Conservation (phyloP, 2,797 vertebrate genomes). For the Carduelis carduelis region DNA sequence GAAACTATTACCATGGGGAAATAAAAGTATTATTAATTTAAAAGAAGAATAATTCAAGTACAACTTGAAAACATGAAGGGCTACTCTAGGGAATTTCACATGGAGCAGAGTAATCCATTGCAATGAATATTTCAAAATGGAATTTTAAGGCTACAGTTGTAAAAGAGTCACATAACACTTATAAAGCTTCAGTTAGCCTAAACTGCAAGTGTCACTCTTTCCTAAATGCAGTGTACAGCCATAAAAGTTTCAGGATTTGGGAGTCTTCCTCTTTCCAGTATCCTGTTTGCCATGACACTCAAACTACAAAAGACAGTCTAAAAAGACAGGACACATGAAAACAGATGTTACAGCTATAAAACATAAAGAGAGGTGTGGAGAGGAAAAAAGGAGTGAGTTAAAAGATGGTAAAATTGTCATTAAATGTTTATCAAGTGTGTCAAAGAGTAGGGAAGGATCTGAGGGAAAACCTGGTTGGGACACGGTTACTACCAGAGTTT, state of each 20-base stretch:
- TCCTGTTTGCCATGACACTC: background rate
- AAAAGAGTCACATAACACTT: conserved; percentile 14
- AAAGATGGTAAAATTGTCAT: background rate
- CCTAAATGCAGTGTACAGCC: background rate
- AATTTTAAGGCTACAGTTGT: conserved; percentile 29
- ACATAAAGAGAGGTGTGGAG: fast-evolving
- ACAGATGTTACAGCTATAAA: background rate
- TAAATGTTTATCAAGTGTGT: background rate
- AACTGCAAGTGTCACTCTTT: background rate
- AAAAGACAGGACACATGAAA: background rate
- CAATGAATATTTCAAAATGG: conserved; percentile 54
- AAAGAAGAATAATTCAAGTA: conserved; percentile 8
- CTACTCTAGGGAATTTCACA: conserved; percentile 34
- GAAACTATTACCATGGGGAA: conserved; percentile 9
- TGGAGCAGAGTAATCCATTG: background rate
- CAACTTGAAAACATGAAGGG: background rate
- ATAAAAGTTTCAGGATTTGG: background rate
- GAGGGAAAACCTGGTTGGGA: background rate
- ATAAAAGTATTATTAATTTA: conserved; percentile 30
- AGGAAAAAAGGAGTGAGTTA: background rate
- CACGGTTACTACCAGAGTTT: background rate
- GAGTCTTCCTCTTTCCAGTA: background rate
- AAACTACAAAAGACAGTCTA: background rate
- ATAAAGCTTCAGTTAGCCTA: background rate
- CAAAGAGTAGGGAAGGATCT: background rate